Conservation (phyloP, 2,113 vertebrate species). For the Pandion haliaetus region DNA sequence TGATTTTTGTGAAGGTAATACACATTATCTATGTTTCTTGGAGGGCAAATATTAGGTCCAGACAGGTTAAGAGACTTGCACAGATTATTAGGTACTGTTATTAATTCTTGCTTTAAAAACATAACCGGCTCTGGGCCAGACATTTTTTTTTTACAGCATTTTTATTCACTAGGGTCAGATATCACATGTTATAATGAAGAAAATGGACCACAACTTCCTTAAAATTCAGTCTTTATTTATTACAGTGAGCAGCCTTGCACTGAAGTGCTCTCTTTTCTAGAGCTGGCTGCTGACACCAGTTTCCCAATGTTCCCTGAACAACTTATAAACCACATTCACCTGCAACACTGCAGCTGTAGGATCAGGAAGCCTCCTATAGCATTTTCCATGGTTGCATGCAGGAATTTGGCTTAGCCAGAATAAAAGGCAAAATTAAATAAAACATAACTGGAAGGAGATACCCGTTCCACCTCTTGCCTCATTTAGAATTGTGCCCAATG, state of each 20-base stretch:
- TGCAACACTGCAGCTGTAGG: neutral
- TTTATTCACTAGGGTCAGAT: neutral
- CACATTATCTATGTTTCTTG: neutral
- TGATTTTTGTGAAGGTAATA: neutral
- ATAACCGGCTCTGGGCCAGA: neutral
- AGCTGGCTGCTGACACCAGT: neutral
- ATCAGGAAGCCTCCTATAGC: neutral
- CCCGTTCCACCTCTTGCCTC: rapidly evolving
- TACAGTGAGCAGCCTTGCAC: neutral
- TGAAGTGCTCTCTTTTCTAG: neutral
- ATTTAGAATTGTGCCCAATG: neutral
- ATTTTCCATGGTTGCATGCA: neutral
- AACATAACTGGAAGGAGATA: neutral
- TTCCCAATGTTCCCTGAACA: neutral
- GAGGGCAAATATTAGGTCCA: neutral
- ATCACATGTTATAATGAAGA: neutral
- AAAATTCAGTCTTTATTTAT: neutral
- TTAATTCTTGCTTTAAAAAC: neutral
- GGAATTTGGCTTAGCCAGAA: neutral
- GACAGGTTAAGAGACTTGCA: neutral
- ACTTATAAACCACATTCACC: neutral
- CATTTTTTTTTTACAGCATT: neutral
- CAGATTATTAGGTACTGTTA: neutral
- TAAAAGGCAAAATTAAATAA: neutral
- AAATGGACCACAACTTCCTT: neutral